phyloP scores from a whole-genome alignment of 2,888 invertebrate species.

The Catocala nupta region DNA sequence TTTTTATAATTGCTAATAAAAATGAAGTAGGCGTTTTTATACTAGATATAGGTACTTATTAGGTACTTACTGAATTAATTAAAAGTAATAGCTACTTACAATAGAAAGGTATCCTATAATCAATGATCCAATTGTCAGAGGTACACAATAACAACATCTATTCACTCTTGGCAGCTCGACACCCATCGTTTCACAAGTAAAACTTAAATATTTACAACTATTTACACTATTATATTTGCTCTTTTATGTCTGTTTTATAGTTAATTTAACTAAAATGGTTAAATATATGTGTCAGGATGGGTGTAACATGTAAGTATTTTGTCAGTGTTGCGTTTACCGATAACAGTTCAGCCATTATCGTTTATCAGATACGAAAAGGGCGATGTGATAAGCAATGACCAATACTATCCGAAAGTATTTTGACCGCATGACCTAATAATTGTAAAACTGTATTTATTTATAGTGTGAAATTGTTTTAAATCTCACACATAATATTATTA shows the following conservation, averaged over 20 bases:
- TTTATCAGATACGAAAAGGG: slow-evolving; percentile 54
- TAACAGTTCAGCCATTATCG: slow-evolving; percentile 41
- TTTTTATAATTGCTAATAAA: too few relatives aligned
- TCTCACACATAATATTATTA: too few relatives aligned
- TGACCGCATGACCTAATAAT: too few relatives aligned
- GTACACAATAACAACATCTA: slow-evolving; percentile 74
- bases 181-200: slow-evolving; percentile 40
- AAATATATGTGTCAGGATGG: background rate
- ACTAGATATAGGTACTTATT: background rate
- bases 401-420: slow-evolving; percentile 25
- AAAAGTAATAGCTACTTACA: slow-evolving; percentile 62
- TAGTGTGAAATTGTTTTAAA: too few relatives aligned
- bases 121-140: slow-evolving; percentile 69
- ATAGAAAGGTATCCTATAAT: slow-evolving; percentile 77
- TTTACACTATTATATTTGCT: too few relatives aligned
- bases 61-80: background rate
- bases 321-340: slow-evolving; percentile 25
- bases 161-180: slow-evolving; percentile 63
- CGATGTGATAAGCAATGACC: slow-evolving; percentile 48
- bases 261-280: background rate
- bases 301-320: slow-evolving; percentile 14
- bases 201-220: too few relatives aligned
- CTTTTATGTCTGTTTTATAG: too few relatives aligned
- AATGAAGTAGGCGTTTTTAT: too few relatives aligned
- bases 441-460: too few relatives aligned